Evolutionary conservation across 2,888 invertebrate species (phyloP).

Genomic region (Panopea generosa): DNA sequence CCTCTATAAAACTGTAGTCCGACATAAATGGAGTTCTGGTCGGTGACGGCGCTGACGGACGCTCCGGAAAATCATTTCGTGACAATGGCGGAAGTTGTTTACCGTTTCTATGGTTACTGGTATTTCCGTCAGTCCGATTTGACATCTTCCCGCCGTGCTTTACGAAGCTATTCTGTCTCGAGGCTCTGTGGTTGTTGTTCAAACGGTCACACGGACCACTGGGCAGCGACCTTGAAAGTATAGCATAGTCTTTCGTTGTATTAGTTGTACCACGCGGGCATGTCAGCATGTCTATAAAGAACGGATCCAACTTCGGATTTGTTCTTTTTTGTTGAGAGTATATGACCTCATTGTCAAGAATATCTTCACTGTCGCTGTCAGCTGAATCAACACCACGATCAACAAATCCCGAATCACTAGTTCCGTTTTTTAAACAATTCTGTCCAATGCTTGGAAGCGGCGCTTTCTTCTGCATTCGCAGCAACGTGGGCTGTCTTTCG

Average conservation of each 20-base stretch:
- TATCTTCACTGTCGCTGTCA: constrained; percentile 64
- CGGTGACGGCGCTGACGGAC: constrained; percentile 74
- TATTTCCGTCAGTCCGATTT: constrained; percentile 29
- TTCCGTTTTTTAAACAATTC: constrained; percentile 32
- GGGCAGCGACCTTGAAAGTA: constrained; percentile 54
- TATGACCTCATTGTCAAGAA: constrained; percentile 68
- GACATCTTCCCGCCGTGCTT: constrained; percentile 17
- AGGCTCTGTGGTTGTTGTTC: constrained; percentile 37
- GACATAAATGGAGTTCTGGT: constrained; percentile 69
- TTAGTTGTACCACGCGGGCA: constrained; percentile 48
- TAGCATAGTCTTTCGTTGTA: constrained; percentile 55
- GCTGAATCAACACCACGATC: constrained; percentile 61
- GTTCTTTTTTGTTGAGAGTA: constrained; percentile 34
- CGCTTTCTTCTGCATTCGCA: constrained; percentile 65
- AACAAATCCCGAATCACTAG: constrained; percentile 68
- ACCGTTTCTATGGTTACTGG: constrained; percentile 5
- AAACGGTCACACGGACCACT: constrained; percentile 39
- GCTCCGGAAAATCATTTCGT: constrained; percentile 66
- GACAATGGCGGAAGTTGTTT: constrained; percentile 72
- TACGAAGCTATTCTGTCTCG: constrained; percentile 46
- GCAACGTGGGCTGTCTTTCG: constrained; percentile 72
- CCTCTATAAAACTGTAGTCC: constrained; percentile 60
- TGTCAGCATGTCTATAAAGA: constrained; percentile 61
- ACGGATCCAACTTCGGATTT: constrained; percentile 53
- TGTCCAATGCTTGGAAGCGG: constrained; percentile 73